Evolutionary conservation across 2,888 invertebrate species (phyloP).

Genomic region (Harpalus rufipes): DNA sequence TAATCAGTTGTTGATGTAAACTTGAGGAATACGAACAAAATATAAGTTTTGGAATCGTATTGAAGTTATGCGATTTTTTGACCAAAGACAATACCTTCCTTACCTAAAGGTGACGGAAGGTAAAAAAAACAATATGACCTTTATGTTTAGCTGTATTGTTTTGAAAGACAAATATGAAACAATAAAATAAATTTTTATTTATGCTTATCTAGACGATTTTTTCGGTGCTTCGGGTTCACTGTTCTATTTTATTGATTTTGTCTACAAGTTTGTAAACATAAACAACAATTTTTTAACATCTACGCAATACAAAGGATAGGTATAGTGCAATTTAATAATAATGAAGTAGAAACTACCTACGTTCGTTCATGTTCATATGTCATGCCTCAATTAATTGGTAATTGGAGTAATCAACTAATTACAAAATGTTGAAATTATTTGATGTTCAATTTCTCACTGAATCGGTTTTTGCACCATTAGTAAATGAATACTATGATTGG

Average conservation of each 20-base stretch:
- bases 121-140: not conserved
- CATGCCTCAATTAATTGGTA: not conserved
- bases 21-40: too few relatives aligned
- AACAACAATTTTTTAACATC: not conserved
- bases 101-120: not conserved
- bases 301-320: not conserved
- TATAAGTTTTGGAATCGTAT: too few relatives aligned
- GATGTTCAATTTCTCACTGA: not conserved
- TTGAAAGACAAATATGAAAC: not conserved
- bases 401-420: not conserved
- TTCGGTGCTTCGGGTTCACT: not conserved
- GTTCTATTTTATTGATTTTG: not conserved
- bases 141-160: not conserved
- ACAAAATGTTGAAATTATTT: not conserved
- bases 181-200: not conserved
- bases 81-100: too few relatives aligned
- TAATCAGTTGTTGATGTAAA: too few relatives aligned
- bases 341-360: not conserved
- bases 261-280: constrained; percentile 1
- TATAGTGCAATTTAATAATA: not conserved
- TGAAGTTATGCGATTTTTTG: too few relatives aligned
- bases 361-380: not conserved
- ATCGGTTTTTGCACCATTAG: not conserved
- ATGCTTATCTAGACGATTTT: not conserved
- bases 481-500: not conserved